Evolutionary conservation across 2,113 vertebrate genomes (phyloP), one percentile per base, ranked within the genome.

Genomic region (Cyanoliseus patagonus): DNA sequence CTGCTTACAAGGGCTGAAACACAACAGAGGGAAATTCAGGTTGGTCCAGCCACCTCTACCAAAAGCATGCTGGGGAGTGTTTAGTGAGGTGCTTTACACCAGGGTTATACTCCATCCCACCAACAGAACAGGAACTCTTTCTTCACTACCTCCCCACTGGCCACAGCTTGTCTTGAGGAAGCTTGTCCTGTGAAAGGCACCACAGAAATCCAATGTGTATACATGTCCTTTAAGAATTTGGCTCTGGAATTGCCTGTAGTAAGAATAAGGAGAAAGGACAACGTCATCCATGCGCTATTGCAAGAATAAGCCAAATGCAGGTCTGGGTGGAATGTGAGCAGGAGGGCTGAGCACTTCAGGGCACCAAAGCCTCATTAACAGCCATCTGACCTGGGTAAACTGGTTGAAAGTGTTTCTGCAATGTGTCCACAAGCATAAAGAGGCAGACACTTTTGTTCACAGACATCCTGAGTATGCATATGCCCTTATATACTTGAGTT

Each of bases 161-260:
- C 68, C 55, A 63, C 15, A 17, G 78, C 51, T 35, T 18, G 52
- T 4, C 8, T 14, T 59, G 61, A 57, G 55, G 55, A 77, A 92
- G 52, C 23, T 17, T 74, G 9, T 35, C 37, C 61, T 33, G 3
- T 35, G 52, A 47, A 53, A 63, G 17, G 22, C n/a, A 9, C 44
- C 23, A 15, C 31, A 49, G 44, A 85, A 90, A 90, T 39, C 55
- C 55, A 42, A 13, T 31, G 20, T 22, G 14, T 5, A 15, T 4
- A 15, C 1, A 24, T 5, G 7, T 67, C 55, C 59, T 78, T 47
- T 41, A 52, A 84, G 63, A 82, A 69, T 17, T 33, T 0, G 0
- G 5, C 57, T 82, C 61, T 76, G 52, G 35, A 72, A 51, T 10
- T 41, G n/a, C 52, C 80, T 82, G 20, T 2, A 5, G 66, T 41